Evolutionary conservation across 2,888 invertebrate species (phyloP), one percentile per base, ranked within the genome.

Genomic region (Pristionchus entomophagus): DNA sequence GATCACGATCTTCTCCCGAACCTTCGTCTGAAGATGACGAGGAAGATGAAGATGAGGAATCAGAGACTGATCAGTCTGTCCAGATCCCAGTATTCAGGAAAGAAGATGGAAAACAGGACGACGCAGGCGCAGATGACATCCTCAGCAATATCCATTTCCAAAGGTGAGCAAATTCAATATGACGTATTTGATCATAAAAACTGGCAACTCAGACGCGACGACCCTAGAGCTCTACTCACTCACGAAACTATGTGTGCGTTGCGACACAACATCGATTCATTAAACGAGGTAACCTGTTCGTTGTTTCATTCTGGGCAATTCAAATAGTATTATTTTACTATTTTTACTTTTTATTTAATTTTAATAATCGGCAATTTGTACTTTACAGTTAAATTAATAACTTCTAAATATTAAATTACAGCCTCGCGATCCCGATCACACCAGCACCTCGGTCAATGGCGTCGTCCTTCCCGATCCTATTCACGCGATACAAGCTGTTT

Each of bases 141-240:
- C 26, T 73, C 14, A 17, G 22, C 38, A 41, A 32, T 17, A 22
- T 73, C 2, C 73, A 45, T 1, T 45, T 73, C n/a, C 73, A 73
- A 73, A 73, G 26, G 73, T 73, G 73, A 22, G 10, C 38, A 2
- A 45, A 8, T n/a, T 26, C n/a, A 19, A 26, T 41, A 35, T 14
- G 32, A 32, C 1, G 32, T n/a, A 38, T 35, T 59, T 38, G 19
- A 38, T 12, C 29, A 38, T 35, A n/a, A n/a, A n/a, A n/a, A n/a
- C n/a, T 56, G 12, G 29, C 65, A 12, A 32, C 59, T 82, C 41
- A 82, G 82, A 82, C 56, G n/a, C 41, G 82, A 82, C n/a, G 45
- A 59, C 19, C 41, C 56, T 0, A 22, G 41, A 38, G 38, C 82
- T 14, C 56, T 59, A 32, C 29, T 59, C 6, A 82, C 45, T 0